These are phyloP conservation scores for Cyprinodon diabolis DNA, from an alignment of 2,797 vertebrate species.

Conservation along the genomic window DNA sequence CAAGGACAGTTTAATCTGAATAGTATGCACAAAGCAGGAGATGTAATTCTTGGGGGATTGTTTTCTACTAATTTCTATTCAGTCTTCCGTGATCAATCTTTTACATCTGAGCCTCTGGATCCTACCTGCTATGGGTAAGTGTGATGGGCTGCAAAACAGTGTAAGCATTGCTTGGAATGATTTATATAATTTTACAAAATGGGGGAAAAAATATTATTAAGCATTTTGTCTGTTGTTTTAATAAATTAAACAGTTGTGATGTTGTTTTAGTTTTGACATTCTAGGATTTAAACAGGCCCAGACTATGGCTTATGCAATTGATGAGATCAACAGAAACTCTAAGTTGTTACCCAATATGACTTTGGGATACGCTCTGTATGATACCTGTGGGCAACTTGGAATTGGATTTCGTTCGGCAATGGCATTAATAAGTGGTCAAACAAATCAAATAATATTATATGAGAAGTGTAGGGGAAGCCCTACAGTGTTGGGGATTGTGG, in stretches of 20 bases:
- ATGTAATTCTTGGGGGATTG: constrained; percentile 73
- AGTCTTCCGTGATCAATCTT: constrained; percentile 65
- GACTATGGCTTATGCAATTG: constrained; percentile 74
- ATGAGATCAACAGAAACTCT: constrained; percentile 73
- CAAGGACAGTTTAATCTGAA: constrained; percentile 60
- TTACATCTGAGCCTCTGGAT: constrained; percentile 65
- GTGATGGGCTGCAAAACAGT: constrained; percentile 4
- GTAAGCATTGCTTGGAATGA: not conserved
- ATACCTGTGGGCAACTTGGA: constrained; percentile 66
- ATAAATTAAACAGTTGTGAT: not conserved
- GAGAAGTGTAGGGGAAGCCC: constrained; percentile 40
- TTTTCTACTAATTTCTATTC: constrained; percentile 68
- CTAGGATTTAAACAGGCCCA: constrained; percentile 62
- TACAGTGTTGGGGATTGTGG: constrained; percentile 56
- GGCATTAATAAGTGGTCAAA: constrained; percentile 49
- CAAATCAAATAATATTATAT: constrained; percentile 25
- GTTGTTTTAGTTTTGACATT: constrained; percentile 61
- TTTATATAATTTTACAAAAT: not conserved
- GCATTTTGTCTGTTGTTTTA: not conserved
- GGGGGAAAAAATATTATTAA: not conserved
- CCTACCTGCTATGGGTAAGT: constrained; percentile 60
- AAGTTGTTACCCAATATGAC: constrained; percentile 68
- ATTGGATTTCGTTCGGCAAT: constrained; percentile 71
- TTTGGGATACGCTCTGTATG: constrained; percentile 72
- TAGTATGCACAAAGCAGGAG: constrained; percentile 66